phyloP scores from a whole-genome alignment of 53 echinoderm and acorn worm species.

The Hippasteria phrygiana region DNA sequence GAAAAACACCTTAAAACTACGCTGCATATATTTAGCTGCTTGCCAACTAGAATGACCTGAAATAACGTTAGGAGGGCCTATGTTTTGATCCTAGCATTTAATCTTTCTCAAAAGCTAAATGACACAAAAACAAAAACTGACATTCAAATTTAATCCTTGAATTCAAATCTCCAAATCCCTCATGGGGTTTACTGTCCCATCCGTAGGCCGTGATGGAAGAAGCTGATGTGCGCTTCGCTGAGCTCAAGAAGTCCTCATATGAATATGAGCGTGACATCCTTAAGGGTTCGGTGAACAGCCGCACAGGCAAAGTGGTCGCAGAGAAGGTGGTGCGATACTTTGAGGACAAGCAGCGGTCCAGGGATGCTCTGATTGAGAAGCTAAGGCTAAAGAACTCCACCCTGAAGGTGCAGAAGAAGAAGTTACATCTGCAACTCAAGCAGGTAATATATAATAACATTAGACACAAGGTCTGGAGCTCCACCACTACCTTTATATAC shows the following conservation, averaged over 20 bases:
- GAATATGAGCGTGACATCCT: constrained; percentile 97
- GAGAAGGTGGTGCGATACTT: constrained; percentile 92
- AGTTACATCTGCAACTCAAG: constrained; percentile 92
- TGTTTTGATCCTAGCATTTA: too few relatives aligned
- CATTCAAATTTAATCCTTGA: too few relatives aligned
- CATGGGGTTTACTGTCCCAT: not conserved
- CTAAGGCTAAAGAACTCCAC: constrained; percentile 96
- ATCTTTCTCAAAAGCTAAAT: too few relatives aligned
- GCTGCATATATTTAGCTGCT: too few relatives aligned
- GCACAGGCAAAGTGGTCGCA: constrained; percentile 86
- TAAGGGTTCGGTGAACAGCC: constrained; percentile 83
- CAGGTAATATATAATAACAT: constrained; percentile 69
- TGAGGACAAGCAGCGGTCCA: constrained; percentile 88
- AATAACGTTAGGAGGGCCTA: too few relatives aligned
- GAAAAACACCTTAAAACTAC: too few relatives aligned
- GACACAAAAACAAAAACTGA: too few relatives aligned
- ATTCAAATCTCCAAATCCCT: not conserved
- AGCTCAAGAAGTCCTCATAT: constrained; percentile 94
- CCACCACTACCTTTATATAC: too few relatives aligned
- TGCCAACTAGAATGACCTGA: too few relatives aligned
- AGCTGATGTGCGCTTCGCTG: constrained; percentile 93
- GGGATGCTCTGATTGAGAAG: constrained; percentile 97
- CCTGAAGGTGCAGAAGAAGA: constrained; percentile 99
- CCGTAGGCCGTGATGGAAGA: constrained; percentile 96
- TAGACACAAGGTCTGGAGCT: not conserved